Evolutionary conservation across 1,140 invertebrate genomes (phyloP).

Genomic region (Charaxes varanes): DNA sequence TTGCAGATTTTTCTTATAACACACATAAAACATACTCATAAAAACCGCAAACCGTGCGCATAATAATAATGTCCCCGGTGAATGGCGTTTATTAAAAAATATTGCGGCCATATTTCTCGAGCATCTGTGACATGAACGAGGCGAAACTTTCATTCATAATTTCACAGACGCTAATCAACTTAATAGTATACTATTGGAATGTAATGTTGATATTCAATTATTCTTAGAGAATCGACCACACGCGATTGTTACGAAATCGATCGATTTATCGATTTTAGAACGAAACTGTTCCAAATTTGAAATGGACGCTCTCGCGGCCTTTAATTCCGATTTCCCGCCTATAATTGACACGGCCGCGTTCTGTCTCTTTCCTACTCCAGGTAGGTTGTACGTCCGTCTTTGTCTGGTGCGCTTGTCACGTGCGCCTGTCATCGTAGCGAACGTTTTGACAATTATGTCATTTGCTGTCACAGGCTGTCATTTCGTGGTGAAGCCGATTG

Average conservation of each 20-base stretch:
- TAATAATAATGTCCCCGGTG: slow-evolving; percentile 55
- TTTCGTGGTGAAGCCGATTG: slow-evolving; percentile 67
- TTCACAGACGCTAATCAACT: slow-evolving; percentile 45
- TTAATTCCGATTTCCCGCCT: slow-evolving; percentile 71
- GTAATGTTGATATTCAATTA: slow-evolving; percentile 64
- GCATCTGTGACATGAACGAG: slow-evolving; percentile 39
- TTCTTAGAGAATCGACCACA: slow-evolving; percentile 66
- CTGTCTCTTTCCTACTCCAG: slow-evolving; percentile 27
- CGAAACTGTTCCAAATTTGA: slow-evolving; percentile 67
- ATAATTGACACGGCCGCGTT: slow-evolving; percentile 66
- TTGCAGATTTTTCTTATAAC: slow-evolving; percentile 56
- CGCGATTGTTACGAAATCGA: slow-evolving; percentile 60
- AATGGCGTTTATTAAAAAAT: slow-evolving; percentile 47
- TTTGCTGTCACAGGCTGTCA: slow-evolving; percentile 70
- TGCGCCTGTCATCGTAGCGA: slow-evolving; percentile 62
- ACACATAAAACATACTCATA: slow-evolving; percentile 55
- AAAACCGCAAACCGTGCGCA: slow-evolving; percentile 41
- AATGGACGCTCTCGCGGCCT: slow-evolving; percentile 53
- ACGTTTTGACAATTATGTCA: slow-evolving; percentile 74
- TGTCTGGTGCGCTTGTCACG: slow-evolving; percentile 51
- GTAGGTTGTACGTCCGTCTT: slow-evolving; percentile 28
- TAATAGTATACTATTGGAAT: slow-evolving; percentile 52
- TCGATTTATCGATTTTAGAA: slow-evolving; percentile 70
- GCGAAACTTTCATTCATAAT: slow-evolving; percentile 40
- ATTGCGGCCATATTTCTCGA: slow-evolving; percentile 28